Evolutionary conservation across 23 tunicate genomes (phyloP).

Genomic region (Styela plicata): DNA sequence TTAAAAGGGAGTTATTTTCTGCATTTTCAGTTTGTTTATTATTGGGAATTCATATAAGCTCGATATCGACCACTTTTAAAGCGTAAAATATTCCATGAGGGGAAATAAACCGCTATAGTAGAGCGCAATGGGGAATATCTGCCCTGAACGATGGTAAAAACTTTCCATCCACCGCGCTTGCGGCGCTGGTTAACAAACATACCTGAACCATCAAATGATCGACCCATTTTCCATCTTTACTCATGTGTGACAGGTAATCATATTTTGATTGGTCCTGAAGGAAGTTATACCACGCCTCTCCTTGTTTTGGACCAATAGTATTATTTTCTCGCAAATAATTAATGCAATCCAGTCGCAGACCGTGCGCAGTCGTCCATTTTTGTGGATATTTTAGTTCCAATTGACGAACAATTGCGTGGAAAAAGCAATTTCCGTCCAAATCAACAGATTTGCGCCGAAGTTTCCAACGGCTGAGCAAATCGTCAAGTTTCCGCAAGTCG

Average conservation of each 20-base stretch:
- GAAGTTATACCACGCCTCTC: conserved; percentile 22
- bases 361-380: background rate
- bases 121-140: too few species aligned
- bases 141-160: too few species aligned
- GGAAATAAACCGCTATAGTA: too few species aligned
- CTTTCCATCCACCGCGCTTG: too few species aligned
- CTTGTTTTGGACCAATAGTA: conserved; percentile 22
- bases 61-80: too few species aligned
- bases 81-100: too few species aligned
- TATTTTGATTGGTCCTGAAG: conserved; percentile 33
- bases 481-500: conserved; percentile 24
- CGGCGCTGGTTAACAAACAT: too few species aligned
- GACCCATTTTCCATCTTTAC: conserved; percentile 25
- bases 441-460: conserved; percentile 27
- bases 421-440: conserved; percentile 62
- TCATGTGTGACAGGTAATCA: conserved; percentile 39
- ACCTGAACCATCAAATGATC: conserved; percentile 51
- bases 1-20: background rate
- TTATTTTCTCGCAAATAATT: conserved; percentile 29
- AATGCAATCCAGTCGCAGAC: conserved; percentile 29
- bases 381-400: background rate
- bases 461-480: background rate
- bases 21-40: too few species aligned
- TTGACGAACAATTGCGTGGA: conserved; percentile 29
- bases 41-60: too few species aligned